Base-by-base conservation (phyloP, 2,113 vertebrate genomes). In the Trichomycterus rosablanca region DNA sequence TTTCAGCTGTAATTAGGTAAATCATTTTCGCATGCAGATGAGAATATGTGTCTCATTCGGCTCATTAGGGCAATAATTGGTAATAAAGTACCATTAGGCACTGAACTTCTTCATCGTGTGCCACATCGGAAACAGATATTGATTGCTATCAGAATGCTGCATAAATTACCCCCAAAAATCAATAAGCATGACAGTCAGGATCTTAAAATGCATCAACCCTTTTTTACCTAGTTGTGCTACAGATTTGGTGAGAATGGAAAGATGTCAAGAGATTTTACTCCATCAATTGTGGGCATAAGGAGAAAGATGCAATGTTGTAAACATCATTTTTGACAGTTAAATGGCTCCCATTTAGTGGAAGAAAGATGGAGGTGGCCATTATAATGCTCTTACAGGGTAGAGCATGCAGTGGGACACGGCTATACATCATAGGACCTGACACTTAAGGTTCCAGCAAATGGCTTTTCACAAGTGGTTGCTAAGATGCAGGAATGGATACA, bases 251-350 rank as follows among this genome's bases (percentile, higher is more conserved):
- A 63, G 42, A 34, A 37, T 61, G 59, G 71, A 69, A 72, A 72
- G 66, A 37, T 72, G 64, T 66, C 56, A 59, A 65, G 70, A 50
- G 63, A 73, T 77, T 77, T 78, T 61, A 70, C 63, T 78, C 64
- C 72, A 78, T 74, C 73, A 78, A 72, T 59, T 59, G 42, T 55
- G 51, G 20, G 39, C 16, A 61, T 26, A 60, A 28, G 28, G 28
- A 56, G 66, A 79, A 63, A 80, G 64, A 80, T 84, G 79, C 50
- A 45, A 68, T 75, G 83, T 79, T 55, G 66, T 78, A 84, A 82
- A 82, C 72, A 59, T 43, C 62, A 58, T 70, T 79, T 76, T 63
- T 81, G 80, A 86, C 66, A 86, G 73, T 73, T 83, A 82, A 86
- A 83, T 84, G 83, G 75, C 68, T 48, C 55, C 59, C 40, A 78